Evolutionary conservation across 1,140 invertebrate genomes (phyloP).

Genomic region (Acromyrmex heyeri): DNA sequence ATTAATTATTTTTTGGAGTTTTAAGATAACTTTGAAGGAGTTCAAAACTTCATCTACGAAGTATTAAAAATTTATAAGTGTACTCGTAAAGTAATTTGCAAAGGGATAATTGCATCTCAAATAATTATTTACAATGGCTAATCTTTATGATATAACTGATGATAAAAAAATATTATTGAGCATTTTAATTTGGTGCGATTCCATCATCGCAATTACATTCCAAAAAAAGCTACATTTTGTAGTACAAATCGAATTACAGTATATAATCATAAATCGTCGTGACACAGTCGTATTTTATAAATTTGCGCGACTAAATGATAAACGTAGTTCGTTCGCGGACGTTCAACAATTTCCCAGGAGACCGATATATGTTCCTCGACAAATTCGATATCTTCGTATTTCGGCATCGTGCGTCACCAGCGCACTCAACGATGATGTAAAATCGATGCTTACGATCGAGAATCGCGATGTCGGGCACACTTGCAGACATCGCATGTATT

Average conservation of each 20-base stretch:
- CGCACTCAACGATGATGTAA: constrained; percentile 15
- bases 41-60: constrained; percentile 26
- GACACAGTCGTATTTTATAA: constrained; percentile 36
- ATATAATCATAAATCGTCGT: constrained; percentile 33
- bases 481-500: constrained; percentile 13
- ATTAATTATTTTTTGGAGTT: constrained; percentile 40
- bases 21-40: background rate
- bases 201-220: background rate
- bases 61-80: constrained; percentile 10
- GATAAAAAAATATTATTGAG: background rate
- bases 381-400: constrained; percentile 57
- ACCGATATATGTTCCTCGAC: constrained; percentile 23
- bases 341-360: constrained; percentile 49
- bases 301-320: constrained; percentile 41
- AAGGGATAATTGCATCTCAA: background rate
- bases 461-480: constrained; percentile 23
- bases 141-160: background rate
- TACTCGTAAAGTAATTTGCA: background rate
- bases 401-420: constrained; percentile 33
- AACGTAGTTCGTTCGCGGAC: constrained; percentile 23
- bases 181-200: background rate
- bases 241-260: background rate
- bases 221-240: background rate
- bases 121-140: background rate
- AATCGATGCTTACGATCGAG: constrained; percentile 62